phyloP scores from a whole-genome alignment of 2,888 invertebrate species.

The Idaea biselata region DNA sequence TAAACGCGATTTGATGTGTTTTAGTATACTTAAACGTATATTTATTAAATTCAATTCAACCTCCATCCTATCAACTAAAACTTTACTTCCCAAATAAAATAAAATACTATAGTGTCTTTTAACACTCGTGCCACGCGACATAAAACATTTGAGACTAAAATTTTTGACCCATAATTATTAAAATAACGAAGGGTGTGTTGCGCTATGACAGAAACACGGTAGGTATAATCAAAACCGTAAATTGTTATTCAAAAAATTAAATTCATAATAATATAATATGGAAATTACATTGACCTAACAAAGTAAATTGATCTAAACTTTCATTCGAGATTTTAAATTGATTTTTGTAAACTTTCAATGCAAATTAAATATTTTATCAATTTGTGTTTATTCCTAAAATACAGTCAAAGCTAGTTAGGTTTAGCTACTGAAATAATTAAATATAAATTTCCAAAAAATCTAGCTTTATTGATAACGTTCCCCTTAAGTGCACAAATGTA shows the following conservation, averaged over 20 bases:
- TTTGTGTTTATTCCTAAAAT: not conserved
- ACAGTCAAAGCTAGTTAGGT: not conserved
- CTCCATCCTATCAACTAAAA: slow-evolving; percentile 34
- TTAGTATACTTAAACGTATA: too few species aligned
- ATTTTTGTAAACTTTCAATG: not conserved
- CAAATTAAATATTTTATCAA: not conserved
- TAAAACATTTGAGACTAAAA: not conserved
- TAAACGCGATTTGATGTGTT: too few species aligned
- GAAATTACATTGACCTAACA: slow-evolving; percentile 48
- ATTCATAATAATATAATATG: slow-evolving; percentile 40
- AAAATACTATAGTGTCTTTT: not conserved
- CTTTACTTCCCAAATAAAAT: not conserved
- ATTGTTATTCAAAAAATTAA: not conserved
- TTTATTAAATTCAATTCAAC: slow-evolving; percentile 23
- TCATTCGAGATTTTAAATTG: not conserved
- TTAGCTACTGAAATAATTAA: too few species aligned
- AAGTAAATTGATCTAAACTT: not conserved
- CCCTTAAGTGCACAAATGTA: too few species aligned
- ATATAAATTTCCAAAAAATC: too few species aligned
- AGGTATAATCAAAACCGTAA: not conserved
- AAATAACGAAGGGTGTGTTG: not conserved
- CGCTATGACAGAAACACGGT: not conserved
- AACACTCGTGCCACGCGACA: not conserved
- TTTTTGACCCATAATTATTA: not conserved
- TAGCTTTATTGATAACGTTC: too few species aligned